phyloP scores from a whole-genome alignment of 92 coral and sea anemone species.

The Parazoanthus darwini region DNA sequence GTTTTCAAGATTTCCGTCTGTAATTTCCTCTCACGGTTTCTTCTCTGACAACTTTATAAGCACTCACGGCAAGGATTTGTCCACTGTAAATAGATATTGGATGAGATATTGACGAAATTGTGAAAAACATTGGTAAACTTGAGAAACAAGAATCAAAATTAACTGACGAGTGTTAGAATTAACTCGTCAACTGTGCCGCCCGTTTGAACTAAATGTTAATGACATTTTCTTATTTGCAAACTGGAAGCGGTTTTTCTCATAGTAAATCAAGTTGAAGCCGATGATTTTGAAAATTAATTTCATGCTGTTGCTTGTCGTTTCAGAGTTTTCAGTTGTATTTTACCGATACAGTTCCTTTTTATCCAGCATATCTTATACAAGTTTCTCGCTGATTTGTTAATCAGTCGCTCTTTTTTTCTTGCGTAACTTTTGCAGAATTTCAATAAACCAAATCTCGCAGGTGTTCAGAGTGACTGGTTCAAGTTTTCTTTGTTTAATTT shows the following conservation, averaged over 20 bases:
- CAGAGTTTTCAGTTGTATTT: not conserved
- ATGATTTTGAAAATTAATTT: slow-evolving; percentile 5
- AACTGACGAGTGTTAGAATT: slow-evolving; percentile 23
- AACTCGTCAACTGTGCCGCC: slow-evolving; percentile 17
- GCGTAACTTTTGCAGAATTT: not conserved
- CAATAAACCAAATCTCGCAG: slow-evolving; percentile 13
- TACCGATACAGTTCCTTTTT: not conserved
- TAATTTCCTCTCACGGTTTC: slow-evolving; percentile 37
- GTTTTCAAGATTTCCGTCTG: slow-evolving; percentile 52
- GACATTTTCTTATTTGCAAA: slow-evolving; percentile 38
- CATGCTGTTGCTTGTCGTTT: not conserved
- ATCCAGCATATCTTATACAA: not conserved
- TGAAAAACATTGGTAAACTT: slow-evolving; percentile 31
- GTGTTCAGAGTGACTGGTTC: not conserved
- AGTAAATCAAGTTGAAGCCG: slow-evolving; percentile 33
- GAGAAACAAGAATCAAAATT: slow-evolving; percentile 19
- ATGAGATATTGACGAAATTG: slow-evolving; percentile 33
- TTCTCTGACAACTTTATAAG: slow-evolving; percentile 37
- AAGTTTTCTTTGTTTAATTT: not conserved
- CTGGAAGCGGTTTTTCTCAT: slow-evolving; percentile 20
- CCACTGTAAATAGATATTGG: slow-evolving; percentile 39
- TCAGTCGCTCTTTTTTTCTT: not conserved
- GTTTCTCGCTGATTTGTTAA: not conserved
- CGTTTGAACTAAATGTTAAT: slow-evolving; percentile 16
- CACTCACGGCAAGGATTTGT: slow-evolving; percentile 21